Conservation (phyloP, 2,888 invertebrate species). For the Seira sanloemensis region DNA sequence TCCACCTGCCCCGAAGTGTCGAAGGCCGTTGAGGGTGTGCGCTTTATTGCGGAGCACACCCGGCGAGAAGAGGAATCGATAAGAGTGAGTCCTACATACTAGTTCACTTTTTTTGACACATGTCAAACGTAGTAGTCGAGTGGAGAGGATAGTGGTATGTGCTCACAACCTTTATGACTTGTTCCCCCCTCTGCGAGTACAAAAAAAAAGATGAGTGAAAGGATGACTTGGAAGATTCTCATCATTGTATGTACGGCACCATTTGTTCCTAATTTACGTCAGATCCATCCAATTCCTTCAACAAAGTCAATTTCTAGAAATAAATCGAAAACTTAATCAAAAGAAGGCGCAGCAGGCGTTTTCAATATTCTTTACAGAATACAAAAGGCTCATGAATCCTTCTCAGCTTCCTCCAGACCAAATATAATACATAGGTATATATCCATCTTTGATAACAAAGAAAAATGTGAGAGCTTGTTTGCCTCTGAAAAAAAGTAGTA, state of each 20-base stretch:
- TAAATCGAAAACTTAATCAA: conserved; percentile 12
- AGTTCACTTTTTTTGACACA: background rate
- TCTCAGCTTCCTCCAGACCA: no score
- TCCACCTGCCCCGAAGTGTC: conserved; percentile 93
- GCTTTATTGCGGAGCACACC: conserved; percentile 94
- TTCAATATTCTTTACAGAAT: conserved; percentile 2
- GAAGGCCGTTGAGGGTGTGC: conserved; percentile 94
- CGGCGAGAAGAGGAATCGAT: conserved; percentile 94
- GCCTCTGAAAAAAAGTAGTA: no score
- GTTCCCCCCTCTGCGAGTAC: conserved; percentile 11
- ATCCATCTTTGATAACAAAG: no score
- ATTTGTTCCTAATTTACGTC: conserved; percentile 13
- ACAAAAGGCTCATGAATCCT: no score
- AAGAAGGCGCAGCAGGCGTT: conserved; percentile 1
- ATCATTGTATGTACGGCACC: no score
- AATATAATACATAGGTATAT: no score
- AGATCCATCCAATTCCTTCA: background rate
- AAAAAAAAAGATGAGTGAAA: background rate
- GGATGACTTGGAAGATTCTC: no score
- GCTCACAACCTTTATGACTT: background rate
- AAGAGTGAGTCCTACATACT: conserved; percentile 80
- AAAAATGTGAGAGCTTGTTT: no score
- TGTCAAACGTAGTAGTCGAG: background rate
- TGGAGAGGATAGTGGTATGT: background rate
- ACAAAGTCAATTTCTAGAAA: background rate